Conservation (phyloP, 2,113 vertebrate genomes). For the Malurus cyaneus region DNA sequence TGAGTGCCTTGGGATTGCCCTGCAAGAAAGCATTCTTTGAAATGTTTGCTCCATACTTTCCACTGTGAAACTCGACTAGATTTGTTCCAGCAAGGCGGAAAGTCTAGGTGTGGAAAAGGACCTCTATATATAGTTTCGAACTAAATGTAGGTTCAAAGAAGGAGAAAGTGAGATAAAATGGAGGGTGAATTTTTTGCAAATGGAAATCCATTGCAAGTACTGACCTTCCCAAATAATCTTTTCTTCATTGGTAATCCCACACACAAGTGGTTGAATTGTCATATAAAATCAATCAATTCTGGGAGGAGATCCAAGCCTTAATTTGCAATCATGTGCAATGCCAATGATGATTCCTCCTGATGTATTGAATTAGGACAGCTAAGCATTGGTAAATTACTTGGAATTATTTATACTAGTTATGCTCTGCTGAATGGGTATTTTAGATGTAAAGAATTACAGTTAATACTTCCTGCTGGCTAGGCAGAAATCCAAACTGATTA, state of each 20-base stretch:
- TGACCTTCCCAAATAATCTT: not conserved
- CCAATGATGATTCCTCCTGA: not conserved
- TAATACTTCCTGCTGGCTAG: conserved; percentile 20
- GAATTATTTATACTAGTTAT: conserved; percentile 29
- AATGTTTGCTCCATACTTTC: not conserved
- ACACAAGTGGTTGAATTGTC: not conserved
- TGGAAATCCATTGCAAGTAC: not conserved
- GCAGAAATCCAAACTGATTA: conserved; percentile 11
- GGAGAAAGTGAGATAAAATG: not conserved
- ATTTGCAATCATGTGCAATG: not conserved
- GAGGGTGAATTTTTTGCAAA: not conserved
- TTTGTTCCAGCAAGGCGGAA: not conserved
- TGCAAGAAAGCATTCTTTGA: not conserved
- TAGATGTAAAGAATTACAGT: not conserved
- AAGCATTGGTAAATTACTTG: too few relatives aligned
- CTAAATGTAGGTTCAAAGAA: not conserved
- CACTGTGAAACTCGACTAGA: not conserved
- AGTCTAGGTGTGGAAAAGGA: not conserved
- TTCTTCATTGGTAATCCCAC: not conserved
- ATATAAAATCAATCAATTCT: too few relatives aligned
- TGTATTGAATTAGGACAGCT: not conserved
- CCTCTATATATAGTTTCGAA: not conserved
- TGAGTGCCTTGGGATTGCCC: not conserved
- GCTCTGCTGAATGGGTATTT: conserved; percentile 3
- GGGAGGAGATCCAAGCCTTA: too few relatives aligned